Percentiles rank a stretch among this genome's conserved stretches.
Conservation (phyloP, 2,888 invertebrate species). For the Nezara viridula region DNA sequence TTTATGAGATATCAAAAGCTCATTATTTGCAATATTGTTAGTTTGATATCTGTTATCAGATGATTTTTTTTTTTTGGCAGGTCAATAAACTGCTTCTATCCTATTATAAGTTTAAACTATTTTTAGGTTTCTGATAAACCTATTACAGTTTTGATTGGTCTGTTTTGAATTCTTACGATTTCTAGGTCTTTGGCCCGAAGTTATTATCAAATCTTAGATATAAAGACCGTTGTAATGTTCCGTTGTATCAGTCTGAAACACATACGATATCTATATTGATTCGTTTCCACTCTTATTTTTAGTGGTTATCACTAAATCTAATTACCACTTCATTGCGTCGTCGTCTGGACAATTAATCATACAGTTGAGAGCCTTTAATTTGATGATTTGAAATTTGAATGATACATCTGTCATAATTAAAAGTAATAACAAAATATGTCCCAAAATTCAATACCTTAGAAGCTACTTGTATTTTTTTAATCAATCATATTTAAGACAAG, state of each 20-base stretch:
- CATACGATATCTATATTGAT: not conserved
- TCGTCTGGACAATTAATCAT: not conserved
- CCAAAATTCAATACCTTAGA: not conserved
- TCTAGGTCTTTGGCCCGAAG: not conserved
- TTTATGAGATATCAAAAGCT: not conserved
- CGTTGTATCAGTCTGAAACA: not conserved
- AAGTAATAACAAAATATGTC: not conserved
- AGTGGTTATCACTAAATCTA: not conserved
- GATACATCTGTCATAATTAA: not conserved
- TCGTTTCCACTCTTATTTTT: not conserved
- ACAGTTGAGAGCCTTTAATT: not conserved
- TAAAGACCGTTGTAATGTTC: not conserved
- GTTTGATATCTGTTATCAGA: not conserved
- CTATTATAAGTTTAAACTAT: not conserved
- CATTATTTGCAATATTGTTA: not conserved
- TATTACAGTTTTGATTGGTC: not conserved
- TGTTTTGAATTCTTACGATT: slow-evolving; percentile 4
- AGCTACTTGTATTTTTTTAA: not conserved
- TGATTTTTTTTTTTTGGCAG: not conserved
- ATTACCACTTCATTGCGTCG: not conserved
- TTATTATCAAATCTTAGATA: not conserved
- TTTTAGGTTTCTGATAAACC: not conserved
- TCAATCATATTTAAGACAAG: not conserved
- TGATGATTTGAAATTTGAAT: not conserved
- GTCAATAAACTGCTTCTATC: not conserved